Base-by-base conservation (phyloP, 2,888 invertebrate species). In the Lampropteryx suffumata region DNA sequence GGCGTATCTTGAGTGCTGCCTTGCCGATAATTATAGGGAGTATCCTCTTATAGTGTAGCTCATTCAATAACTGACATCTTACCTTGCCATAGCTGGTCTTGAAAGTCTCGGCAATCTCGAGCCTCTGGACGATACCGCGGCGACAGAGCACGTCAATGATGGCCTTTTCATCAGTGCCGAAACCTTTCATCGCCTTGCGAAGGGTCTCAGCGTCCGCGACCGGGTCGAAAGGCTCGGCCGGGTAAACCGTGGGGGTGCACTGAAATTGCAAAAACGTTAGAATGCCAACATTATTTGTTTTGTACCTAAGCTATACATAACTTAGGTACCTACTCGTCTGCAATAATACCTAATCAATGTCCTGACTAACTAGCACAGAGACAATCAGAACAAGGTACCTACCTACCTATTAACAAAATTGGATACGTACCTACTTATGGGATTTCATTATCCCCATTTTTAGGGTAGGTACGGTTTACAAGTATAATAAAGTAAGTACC, bases 41-140 rank as follows among this genome's bases (percentile, higher is more conserved):
- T n/a, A n/a, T n/a, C n/a, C n/a, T n/a, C n/a, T n/a, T n/a, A n/a
- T n/a, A n/a, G n/a, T n/a, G n/a, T n/a, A n/a, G n/a, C n/a, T n/a
- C n/a, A 17, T 17, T 2, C 17, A 17, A 24, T 24, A 24, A 6
- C 24, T 7, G 6, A 3, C 7, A 14, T 17, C 90, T 77, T 83
- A 95, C 96, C 92, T 96, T 96, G 75, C 98, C 99, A 76, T 96
- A 98, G 68, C 95, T 92, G 21, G 97, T 96, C 88, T 99, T 99
- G 91, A 95, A 99, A 13, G 95, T 94, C 79, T 95, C 95, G 34
- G 96, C 94, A 71, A 99, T 97, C 84, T 98, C 95, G 64, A 97
- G 91, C 55, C 99, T 93, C 83, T 99, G 98, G 3, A 94, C 95
- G 77, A 97, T 97, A 55, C 96, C 96, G 57, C 98, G 93, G 61